Evolutionary conservation across 2,113 vertebrate species (phyloP), one percentile per base, ranked within the genome.

Genomic region (Tychaedon coryphoeus): DNA sequence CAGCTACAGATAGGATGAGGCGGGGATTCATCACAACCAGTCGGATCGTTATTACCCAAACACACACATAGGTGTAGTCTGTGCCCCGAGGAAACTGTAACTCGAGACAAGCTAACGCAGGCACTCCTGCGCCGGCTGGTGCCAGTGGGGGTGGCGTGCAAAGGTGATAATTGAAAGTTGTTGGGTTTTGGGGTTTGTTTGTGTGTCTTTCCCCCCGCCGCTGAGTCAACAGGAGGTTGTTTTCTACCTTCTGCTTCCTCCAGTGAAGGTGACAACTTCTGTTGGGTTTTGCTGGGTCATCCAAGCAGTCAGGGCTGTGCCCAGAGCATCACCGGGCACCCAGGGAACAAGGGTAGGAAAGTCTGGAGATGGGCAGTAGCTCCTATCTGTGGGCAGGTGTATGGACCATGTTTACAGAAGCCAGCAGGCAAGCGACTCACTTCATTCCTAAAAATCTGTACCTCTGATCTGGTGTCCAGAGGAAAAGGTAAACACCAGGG

Each of bases 201-300:
- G 56, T 88, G 79, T 47, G 54, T 66, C 54, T 23, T 24, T 24
- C 4, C 47, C 22, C 19, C 8, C 23, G n/a, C 3, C 29, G 19
- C 84, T 95, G 95, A 95, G 90, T 96, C 95, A 95, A 90, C 86
- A 88, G 60, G 64, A 92, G 78, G 90, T 86, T 95, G 79, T 94
- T 96, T 90, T 77, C 45, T 28, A 12, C 72, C 36, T 93, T 47
- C 69, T 78, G 79, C 72, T 86, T 86, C 72, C 61, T 88, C 47
- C 8, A 2, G 75, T 38, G 78, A 64, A 90, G 75, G 82, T 4
- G 8, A 67, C 53, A 56, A 19, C 38, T 95, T 75, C 62, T 65
- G 45, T 43, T 65, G 9, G 13, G 8, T 51, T n/a, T 58, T 70
- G 67, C 33, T 20, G 40, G 51, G 65, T 29, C 57, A 82, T 64